Evolutionary conservation across 2,797 vertebrate genomes (phyloP).

Genomic region (Gorsachius magnificus): DNA sequence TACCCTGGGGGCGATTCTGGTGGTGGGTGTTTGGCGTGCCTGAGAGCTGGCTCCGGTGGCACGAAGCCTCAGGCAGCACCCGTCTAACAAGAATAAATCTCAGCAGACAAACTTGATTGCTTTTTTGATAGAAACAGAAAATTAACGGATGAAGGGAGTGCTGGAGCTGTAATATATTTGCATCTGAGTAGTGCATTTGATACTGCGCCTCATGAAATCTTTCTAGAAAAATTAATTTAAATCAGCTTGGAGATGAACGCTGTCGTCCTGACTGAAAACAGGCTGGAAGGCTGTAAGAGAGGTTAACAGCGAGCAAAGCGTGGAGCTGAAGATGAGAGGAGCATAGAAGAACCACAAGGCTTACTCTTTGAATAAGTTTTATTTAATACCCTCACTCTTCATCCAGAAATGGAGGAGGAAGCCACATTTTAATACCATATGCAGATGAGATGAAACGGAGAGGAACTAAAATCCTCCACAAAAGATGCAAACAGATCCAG

Average conservation of each 20-base stretch:
- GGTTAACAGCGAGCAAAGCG: slow-evolving; percentile 13
- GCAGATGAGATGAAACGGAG: not conserved
- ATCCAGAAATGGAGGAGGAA: not conserved
- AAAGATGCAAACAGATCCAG: not conserved
- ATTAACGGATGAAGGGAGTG: slow-evolving; percentile 28
- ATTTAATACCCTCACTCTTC: not conserved
- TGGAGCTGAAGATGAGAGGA: not conserved
- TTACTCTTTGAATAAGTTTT: not conserved
- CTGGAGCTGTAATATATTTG: slow-evolving; percentile 41
- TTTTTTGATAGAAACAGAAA: slow-evolving; percentile 56
- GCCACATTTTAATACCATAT: not conserved
- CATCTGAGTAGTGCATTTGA: slow-evolving; percentile 32
- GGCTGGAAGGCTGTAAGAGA: slow-evolving; percentile 3
- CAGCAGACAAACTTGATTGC: slow-evolving; percentile 48
- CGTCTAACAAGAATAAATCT: slow-evolving; percentile 25
- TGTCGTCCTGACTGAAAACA: slow-evolving; percentile 35
- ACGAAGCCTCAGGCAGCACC: not conserved
- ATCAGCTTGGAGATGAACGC: slow-evolving; percentile 20
- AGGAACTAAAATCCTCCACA: not conserved
- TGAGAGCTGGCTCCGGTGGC: not conserved
- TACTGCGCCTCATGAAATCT: slow-evolving; percentile 47
- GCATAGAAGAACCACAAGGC: not conserved
- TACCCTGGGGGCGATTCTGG: not conserved
- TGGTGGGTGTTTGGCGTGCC: not conserved
- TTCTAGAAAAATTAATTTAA: slow-evolving; percentile 62